These are phyloP conservation scores for Dicerorhinus sumatrensis DNA, from an alignment of 2,113 vertebrate genomes.

Conservation along the genomic window DNA sequence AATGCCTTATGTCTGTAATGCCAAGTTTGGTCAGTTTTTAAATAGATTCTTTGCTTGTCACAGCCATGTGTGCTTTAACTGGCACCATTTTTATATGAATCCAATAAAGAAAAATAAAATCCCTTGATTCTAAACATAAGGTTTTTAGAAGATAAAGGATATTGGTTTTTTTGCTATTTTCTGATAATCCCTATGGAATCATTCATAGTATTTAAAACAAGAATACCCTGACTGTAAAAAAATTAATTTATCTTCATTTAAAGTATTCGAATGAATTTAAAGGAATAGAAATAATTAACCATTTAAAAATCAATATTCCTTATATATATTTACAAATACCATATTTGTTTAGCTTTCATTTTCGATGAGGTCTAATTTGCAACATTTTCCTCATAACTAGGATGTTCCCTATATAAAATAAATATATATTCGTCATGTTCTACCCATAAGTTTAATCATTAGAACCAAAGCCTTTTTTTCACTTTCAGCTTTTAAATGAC, in stretches of 20 bases:
- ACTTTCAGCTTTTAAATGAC: slow-evolving; percentile 35
- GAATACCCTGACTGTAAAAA: background rate
- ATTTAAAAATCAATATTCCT: background rate
- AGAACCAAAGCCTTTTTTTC: background rate
- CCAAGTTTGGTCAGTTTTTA: background rate
- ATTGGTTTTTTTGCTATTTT: background rate
- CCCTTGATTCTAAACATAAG: background rate
- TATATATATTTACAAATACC: background rate
- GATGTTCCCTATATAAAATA: background rate
- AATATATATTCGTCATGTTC: background rate
- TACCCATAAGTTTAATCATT: background rate
- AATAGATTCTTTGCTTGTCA: background rate
- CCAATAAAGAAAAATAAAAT: slow-evolving; percentile 1
- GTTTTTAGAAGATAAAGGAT: background rate
- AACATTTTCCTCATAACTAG: background rate
- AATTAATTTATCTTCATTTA: slow-evolving; percentile 7
- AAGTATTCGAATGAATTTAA: slow-evolving; percentile 13
- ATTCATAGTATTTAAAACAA: background rate
- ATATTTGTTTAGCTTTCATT: slow-evolving; percentile 20
- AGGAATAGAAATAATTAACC: background rate
- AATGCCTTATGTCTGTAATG: background rate
- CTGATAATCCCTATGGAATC: background rate
- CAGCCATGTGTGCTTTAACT: background rate
- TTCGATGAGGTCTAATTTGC: background rate
- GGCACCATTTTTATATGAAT: background rate